Conservation (phyloP, 2,113 vertebrate species). For the Cacatua alba region DNA sequence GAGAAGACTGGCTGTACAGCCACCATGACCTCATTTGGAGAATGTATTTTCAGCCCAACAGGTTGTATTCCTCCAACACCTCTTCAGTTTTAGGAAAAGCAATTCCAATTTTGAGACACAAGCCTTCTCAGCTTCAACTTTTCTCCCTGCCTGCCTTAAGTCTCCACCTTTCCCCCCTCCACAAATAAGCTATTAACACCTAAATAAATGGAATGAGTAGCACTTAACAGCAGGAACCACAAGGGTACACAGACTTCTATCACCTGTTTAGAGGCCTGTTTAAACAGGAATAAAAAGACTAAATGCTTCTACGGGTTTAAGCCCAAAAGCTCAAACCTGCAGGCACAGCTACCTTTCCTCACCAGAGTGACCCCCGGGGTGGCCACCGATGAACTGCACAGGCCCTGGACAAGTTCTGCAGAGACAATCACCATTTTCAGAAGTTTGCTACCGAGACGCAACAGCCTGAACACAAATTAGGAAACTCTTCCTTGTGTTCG, state of each 20-base stretch:
- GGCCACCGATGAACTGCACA: rapidly evolving
- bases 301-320: neutral
- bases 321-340: neutral
- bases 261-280: neutral
- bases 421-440: neutral
- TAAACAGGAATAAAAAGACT: slow-evolving; percentile 20
- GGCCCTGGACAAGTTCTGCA: neutral
- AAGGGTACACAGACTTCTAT: neutral
- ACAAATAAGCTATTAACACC: neutral
- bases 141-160: neutral
- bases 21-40: neutral
- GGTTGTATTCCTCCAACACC: neutral
- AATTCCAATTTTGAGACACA: neutral
- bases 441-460: rapidly evolving
- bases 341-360: neutral
- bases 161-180: neutral
- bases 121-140: neutral
- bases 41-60: neutral
- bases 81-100: neutral
- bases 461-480: neutral
- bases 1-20: neutral
- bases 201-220: neutral
- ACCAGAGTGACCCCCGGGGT: rapidly evolving
- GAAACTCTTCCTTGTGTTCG: neutral
- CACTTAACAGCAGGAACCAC: neutral